These are phyloP conservation scores for Allobates femoralis DNA, from an alignment of 2,797 vertebrate species.

Conservation along the genomic window DNA sequence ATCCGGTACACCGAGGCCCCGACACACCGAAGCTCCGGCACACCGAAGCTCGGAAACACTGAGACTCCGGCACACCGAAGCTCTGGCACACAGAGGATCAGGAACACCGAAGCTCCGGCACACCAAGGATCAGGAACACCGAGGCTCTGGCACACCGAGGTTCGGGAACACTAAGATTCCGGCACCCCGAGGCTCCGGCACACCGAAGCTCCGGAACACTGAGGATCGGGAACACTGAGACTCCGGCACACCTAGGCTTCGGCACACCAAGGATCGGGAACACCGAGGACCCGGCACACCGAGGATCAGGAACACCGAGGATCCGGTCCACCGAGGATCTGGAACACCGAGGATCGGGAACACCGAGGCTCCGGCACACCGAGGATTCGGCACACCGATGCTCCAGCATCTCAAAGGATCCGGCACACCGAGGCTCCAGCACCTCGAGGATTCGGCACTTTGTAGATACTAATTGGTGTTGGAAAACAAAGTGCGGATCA, in stretches of 20 bases:
- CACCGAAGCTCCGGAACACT: not conserved
- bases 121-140: too few relatives aligned
- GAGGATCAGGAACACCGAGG: not conserved
- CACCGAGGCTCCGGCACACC: not conserved
- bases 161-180: too few relatives aligned
- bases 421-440: not conserved
- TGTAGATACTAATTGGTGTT: slow-evolving; percentile 50
- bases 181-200: not conserved
- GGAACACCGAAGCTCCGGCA: not conserved
- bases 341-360: not conserved
- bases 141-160: not conserved
- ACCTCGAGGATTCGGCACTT: too few relatives aligned
- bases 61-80: not conserved
- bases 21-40: not conserved
- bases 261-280: too few relatives aligned
- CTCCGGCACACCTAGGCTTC: not conserved
- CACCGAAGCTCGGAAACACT: too few relatives aligned
- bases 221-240: not conserved
- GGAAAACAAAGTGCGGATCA: slow-evolving; percentile 32
- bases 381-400: not conserved
- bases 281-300: too few relatives aligned
- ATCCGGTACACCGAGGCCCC: not conserved
- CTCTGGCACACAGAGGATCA: too few relatives aligned
- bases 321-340: not conserved
- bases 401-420: too few relatives aligned